phyloP scores from a whole-genome alignment of 1,140 invertebrate genomes.

The Drosophila fuyamai region DNA sequence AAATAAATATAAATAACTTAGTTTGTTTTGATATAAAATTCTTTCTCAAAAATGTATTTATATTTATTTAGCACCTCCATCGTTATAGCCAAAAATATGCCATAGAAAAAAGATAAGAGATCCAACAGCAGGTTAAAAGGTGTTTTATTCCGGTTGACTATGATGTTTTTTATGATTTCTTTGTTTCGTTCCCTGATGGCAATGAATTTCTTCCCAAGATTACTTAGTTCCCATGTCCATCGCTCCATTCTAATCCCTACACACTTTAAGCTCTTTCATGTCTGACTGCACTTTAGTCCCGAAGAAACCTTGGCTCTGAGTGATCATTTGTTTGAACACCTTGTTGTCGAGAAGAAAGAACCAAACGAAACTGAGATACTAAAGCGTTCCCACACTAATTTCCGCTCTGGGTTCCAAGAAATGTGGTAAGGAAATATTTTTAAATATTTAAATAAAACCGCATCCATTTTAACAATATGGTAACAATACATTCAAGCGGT shows the following conservation, averaged over 20 bases:
- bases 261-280: slow-evolving; percentile 49
- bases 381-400: slow-evolving; percentile 70
- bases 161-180: not conserved
- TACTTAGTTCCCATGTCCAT: slow-evolving; percentile 24
- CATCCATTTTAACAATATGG: slow-evolving; percentile 42
- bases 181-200: slow-evolving; percentile 21
- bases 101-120: not conserved
- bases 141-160: not conserved
- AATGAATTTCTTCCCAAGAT: slow-evolving; percentile 36
- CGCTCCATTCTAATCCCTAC: slow-evolving; percentile 6
- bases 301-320: slow-evolving; percentile 26
- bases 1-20: not conserved
- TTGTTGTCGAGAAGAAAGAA: slow-evolving; percentile 19
- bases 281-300: slow-evolving; percentile 46
- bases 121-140: slow-evolving; percentile 1
- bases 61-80: too few relatives aligned
- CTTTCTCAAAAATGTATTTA: too few relatives aligned
- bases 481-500: slow-evolving; percentile 37
- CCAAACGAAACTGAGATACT: slow-evolving; percentile 35
- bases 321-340: slow-evolving; percentile 65
- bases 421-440: slow-evolving; percentile 44
- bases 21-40: not conserved
- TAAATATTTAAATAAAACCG: slow-evolving; percentile 76
- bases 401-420: slow-evolving; percentile 61
- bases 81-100: too few relatives aligned